Base-by-base conservation (phyloP, 2,888 invertebrate genomes). In the Erebia aethiops region DNA sequence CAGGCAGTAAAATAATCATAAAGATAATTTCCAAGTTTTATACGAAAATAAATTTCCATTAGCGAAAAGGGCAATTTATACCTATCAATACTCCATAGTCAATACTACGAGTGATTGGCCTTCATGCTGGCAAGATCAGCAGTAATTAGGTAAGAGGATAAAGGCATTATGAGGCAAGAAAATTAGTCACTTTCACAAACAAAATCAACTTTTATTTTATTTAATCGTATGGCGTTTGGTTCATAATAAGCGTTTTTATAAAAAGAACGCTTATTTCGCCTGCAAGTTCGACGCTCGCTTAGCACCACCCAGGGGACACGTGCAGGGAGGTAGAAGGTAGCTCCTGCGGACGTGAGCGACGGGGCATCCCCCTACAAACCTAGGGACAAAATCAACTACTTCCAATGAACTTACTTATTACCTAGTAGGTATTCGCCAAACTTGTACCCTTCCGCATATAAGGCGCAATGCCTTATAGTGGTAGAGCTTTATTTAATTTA, bases 11-110 rank as follows among this genome's bases (percentile, higher is more conserved):
- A 60, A 60, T 14, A 16, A 60, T n/a, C 60, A 9, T 60, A 46
- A 43, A 46, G 46, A 46, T 18, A 61, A 18, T 61, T 46, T 61
- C 14, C 13, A 14, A 61, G 18, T 58, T 58, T 35, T 41, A 58
- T n/a, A 35, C 14, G 35, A 35, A 60, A 60, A 60, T 62, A 18
- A 62, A 62, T 62, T 13, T 49, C 49, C 62, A 62, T 62, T 62
- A 62, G 46, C 18, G 49, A 14, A 46, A 61, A 46, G 16, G 49
- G 21, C 62, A 49, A 49, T 62, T 62, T 21, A 14, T 62, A 46
- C 21, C 49, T 46, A 62, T n/a, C n/a, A n/a, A n/a, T 62, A 18
- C 14, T 13, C 43, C 13, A 46, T 49, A 14, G 13, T 49, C 21
- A 64, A 64, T 16, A 52, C 18, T 52, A 54, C 11, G 9, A 54